Percentiles rank a stretch among this genome's conserved stretches.
phyloP scores from a whole-genome alignment of 2,113 vertebrate species.

The Callipepla californica region DNA sequence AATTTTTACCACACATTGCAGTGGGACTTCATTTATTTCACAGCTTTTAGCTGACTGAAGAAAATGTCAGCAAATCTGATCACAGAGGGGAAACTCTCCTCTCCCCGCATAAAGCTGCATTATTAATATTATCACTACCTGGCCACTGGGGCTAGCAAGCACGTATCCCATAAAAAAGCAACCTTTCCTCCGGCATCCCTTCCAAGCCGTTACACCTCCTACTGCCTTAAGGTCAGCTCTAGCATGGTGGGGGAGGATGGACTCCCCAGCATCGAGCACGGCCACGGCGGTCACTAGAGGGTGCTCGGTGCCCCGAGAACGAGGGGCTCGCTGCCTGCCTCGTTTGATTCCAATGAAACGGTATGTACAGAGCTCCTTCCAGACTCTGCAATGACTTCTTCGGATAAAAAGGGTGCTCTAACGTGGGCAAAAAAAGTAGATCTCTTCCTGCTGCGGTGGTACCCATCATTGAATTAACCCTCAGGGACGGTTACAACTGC shows the following conservation, averaged over 20 bases:
- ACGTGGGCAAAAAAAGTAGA: neutral
- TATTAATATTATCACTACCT: neutral
- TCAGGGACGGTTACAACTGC: neutral
- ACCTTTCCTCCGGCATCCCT: neutral
- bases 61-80: neutral
- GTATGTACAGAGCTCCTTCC: neutral
- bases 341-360: neutral
- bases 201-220: neutral
- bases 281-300: slow-evolving; percentile 73
- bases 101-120: fast-evolving
- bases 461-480: neutral
- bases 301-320: slow-evolving; percentile 66
- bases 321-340: neutral
- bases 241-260: neutral
- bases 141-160: fast-evolving
- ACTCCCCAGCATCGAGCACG: neutral
- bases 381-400: neutral
- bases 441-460: neutral
- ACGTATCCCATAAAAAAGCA: neutral
- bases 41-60: neutral
- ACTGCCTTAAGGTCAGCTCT: neutral
- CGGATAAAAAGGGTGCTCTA: neutral
- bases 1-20: neutral
- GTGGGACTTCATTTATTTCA: neutral
- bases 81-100: neutral